Base-by-base conservation (phyloP, 92 coral and sea anemone species). In the Actinostola sp. region DNA sequence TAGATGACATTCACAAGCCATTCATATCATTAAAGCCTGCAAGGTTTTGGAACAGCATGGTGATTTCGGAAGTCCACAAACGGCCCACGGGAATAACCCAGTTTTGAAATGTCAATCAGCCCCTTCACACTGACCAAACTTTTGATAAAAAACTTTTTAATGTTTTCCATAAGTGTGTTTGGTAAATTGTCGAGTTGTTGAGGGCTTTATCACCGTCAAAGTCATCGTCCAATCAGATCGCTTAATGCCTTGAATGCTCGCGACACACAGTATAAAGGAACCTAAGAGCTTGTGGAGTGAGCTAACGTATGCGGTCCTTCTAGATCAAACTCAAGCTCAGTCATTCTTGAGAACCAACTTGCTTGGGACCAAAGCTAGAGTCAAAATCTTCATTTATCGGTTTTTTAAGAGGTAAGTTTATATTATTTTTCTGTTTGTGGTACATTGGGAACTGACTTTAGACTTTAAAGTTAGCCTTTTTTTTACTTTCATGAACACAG, bases 1-100 rank as follows among this genome's bases (percentile, higher is more conserved):
- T 53, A 23, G 59, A 20, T 53, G 27, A 14, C 31, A 53, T 7
- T n/a, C 7, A 20, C 17, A 2, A 1, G 31, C 20, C 5, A 1
- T 25, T 20, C 1, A 25, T 16, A 53, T 7, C 27, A n/a, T n/a
- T n/a, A n/a, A n/a, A n/a, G n/a, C 59, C 20, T 8, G 17, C 27
- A 53, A 25, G 21, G 29, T 49, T 13, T 25, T 25, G 27, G 7
- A 8, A 53, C 20, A 48, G n/a, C n/a, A n/a, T n/a, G n/a, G n/a
- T 42, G 56, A 66, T 44, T 48, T 66, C 72, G 72, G 72, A 66
- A 66, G 72, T 48, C 25, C 38, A 50, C 58, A 68, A 68, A 68
- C 38, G 62, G 74, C 74, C 74, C 74, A 68, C 74, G 74, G 74
- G 70, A 46, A 16, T 16, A 2, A 4, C 53, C 2, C 53, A 6